Conservation (phyloP, 2,888 invertebrate genomes). For the Micropterix aruncella region DNA sequence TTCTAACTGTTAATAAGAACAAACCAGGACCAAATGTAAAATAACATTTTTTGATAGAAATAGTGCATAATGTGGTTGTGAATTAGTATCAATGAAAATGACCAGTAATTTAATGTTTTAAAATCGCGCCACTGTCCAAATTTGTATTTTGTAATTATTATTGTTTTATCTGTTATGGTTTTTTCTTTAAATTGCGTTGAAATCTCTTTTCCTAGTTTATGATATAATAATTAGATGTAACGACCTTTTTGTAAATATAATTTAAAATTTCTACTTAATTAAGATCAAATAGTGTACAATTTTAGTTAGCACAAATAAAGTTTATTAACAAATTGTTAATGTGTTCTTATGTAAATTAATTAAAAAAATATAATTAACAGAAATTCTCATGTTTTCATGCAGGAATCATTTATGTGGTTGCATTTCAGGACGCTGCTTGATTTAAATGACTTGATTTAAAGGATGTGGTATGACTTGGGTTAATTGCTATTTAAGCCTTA, state of each 20-base stretch:
- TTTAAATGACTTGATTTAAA: too few relatives aligned
- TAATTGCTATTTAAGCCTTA: too few relatives aligned
- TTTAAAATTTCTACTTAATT: conserved; percentile 1
- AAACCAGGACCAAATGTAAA: too few relatives aligned
- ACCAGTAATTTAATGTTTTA: too few relatives aligned
- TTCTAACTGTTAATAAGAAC: background rate
- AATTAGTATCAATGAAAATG: too few relatives aligned
- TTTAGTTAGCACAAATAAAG: conserved; percentile 34
- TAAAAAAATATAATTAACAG: conserved; percentile 43
- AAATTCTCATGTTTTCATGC: conserved; percentile 15
- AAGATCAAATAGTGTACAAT: conserved; percentile 37
- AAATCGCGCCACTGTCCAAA: background rate
- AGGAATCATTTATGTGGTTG: too few relatives aligned
- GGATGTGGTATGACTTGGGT: too few relatives aligned
- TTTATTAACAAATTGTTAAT: conserved; percentile 42
- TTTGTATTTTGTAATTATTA: conserved; percentile 1
- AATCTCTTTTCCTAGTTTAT: conserved; percentile 1
- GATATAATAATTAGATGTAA: background rate
- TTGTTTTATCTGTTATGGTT: too few relatives aligned
- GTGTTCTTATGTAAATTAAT: conserved; percentile 44
- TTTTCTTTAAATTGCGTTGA: conserved; percentile 4
- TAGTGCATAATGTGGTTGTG: too few relatives aligned
- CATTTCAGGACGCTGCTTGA: too few relatives aligned
- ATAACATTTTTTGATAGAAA: too few relatives aligned
- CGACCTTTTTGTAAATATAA: background rate